Evolutionary conservation across 2,797 vertebrate genomes (phyloP), one percentile per base, ranked within the genome.

Genomic region (Anguilla obscura): DNA sequence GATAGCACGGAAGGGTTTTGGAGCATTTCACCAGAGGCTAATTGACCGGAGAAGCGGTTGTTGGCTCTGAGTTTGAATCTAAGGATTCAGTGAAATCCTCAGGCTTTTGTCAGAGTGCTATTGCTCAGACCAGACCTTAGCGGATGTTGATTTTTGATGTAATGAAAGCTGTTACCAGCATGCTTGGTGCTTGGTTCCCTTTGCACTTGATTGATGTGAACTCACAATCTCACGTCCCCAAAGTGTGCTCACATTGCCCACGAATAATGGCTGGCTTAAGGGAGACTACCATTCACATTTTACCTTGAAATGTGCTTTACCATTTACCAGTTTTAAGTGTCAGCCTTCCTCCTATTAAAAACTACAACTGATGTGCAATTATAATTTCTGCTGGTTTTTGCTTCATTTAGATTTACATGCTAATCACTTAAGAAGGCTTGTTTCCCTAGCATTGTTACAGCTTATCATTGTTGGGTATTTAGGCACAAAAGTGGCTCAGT

Each of bases 321-420:
- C 7, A 21, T 85, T 58, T 36, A 33, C 54, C 52, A 50, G 48
- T 82, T 48, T 14, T 30, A 33, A 18, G 7, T 3, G 83, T 85
- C 54, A 66, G 58, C 56, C 33, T 85, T 58, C 56, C 30, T 66
- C 56, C 56, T 63, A 85, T 85, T 66, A 85, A 60, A 40, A 85
- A 45, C 52, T 40, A 3, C 36, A 3, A 40, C 56, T 24, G 84
- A 40, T 85, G 54, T 60, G 84, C 84, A 85, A 66, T 85, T 85
- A 40, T 66, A 58, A 85, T 33, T 85, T 40, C 14, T 36, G 66
- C 56, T 85, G 18, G 30, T 66, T 85, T 82, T 85, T 16, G 58
- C 33, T 66, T 85, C 27, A 85, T 85, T 85, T 85, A 85, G 56
- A 85, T 85, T 85, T 24, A 14, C 33, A 63, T 36, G 84, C 56